These are phyloP conservation scores for Manduca sexta DNA, from an alignment of 1,140 invertebrate genomes.

Conservation along the genomic window DNA sequence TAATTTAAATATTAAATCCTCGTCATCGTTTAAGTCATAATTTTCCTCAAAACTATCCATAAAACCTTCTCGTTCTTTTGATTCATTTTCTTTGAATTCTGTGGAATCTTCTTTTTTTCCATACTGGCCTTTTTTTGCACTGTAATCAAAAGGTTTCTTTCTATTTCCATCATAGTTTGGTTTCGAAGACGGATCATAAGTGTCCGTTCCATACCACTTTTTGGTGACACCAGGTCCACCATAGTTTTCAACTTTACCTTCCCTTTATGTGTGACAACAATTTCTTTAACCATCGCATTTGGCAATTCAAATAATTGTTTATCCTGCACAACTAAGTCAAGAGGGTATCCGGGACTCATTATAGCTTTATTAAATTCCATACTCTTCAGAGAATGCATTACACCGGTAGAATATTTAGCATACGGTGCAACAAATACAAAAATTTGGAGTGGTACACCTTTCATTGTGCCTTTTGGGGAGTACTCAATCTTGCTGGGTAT, in stretches of 20 bases:
- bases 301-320: slow-evolving; percentile 45
- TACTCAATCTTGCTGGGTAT: slow-evolving; percentile 78
- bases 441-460: slow-evolving; percentile 77
- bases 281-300: slow-evolving; percentile 52
- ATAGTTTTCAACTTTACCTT: slow-evolving; percentile 30
- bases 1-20: slow-evolving; percentile 5
- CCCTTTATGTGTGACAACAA: slow-evolving; percentile 49
- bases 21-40: too few relatives aligned
- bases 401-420: slow-evolving; percentile 30
- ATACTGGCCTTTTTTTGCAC: slow-evolving; percentile 24
- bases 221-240: slow-evolving; percentile 22
- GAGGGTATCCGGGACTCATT: slow-evolving; percentile 49
- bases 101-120: neutral
- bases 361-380: slow-evolving; percentile 47
- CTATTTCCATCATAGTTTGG: slow-evolving; percentile 25
- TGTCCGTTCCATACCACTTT: slow-evolving; percentile 15
- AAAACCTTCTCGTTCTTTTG: too few relatives aligned
- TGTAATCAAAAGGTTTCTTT: slow-evolving; percentile 38
- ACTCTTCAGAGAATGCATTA: slow-evolving; percentile 15
- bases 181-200: slow-evolving; percentile 13
- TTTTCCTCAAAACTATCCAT: too few relatives aligned
- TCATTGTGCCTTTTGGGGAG: slow-evolving; percentile 78
- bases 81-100: neutral
- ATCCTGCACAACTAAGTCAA: slow-evolving; percentile 46
- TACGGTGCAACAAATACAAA: slow-evolving; percentile 73